phyloP scores from a whole-genome alignment of 2,113 vertebrate genomes.

The human (Homo sapiens) region DNA sequence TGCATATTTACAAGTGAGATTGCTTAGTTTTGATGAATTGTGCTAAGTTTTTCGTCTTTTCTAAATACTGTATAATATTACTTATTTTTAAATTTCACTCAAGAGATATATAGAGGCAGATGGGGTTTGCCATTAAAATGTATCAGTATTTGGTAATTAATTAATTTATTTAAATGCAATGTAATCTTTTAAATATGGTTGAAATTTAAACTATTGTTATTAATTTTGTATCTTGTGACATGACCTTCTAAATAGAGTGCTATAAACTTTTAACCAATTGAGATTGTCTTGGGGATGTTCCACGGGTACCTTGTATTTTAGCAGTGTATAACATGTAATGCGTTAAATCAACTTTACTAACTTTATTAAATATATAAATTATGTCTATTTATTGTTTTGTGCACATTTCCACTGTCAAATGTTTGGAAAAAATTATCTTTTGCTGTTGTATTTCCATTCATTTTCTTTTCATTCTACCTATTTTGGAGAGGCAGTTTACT shows the following conservation, averaged over 20 bases:
- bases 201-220: not conserved
- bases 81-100: not conserved
- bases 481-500: not conserved
- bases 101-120: not conserved
- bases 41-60: not conserved
- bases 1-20: not conserved
- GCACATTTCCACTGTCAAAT: not conserved
- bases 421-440: not conserved
- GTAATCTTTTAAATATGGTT: not conserved
- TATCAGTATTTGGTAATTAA: not conserved
- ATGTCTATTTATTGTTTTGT: not conserved
- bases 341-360: not conserved
- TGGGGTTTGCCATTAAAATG: not conserved
- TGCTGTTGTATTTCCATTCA: not conserved
- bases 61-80: not conserved
- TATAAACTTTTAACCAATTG: not conserved
- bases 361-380: not conserved
- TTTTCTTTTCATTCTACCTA: not conserved
- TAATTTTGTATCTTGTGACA: not conserved
- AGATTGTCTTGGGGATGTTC: not conserved
- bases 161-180: not conserved
- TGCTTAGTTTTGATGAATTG: not conserved
- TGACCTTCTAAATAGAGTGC: not conserved
- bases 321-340: not conserved
- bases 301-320: not conserved